Evolutionary conservation across 2,888 invertebrate species (phyloP), one percentile per base, ranked within the genome.

Genomic region (Ichneumon xanthorius): DNA sequence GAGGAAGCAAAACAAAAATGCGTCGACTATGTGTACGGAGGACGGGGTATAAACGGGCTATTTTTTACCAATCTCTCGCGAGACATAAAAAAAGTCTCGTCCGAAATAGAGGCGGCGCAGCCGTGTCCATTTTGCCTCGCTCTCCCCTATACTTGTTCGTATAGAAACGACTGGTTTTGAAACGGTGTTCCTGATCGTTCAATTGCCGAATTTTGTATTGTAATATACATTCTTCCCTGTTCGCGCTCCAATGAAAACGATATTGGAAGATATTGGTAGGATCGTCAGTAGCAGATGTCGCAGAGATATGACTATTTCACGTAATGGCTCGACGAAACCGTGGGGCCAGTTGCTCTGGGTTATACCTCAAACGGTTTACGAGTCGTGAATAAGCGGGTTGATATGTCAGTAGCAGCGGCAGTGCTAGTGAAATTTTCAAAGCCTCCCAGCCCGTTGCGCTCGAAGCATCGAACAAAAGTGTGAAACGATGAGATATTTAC

Each of bases 261-360:
- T 16, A 61, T 61, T 33, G 61, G 11, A 6, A 61, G 30, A 16
- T 26, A 61, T 61, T 33, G 61, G 16, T 16, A 6, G 61, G 14
- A 33, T 61, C 61, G 61, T 61, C 61, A 61, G 16, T 33, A 33
- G 61, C 61, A 61, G 61, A 61, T 61, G 61, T 61, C 30, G 61
- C 61, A 30, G 61, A 61, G 30, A 61, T 61, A 61, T 6, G 61
- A 61, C 26, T 30, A 61, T 61, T n/a, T 61, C 33, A 16, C 61
- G 30, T 61, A 61, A 61, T 61, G 30, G 61, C 61, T 61, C 16
- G 26, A 45, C 61, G 61, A 30, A 11, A 33, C 14, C 33, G 61
- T 16, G 16, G 61, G 61, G 6, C 26, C 61, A n/a, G 30, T 61
- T 33, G 16, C 16, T 30, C 33, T 5, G 5, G 5, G 26, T 16